phyloP scores from a whole-genome alignment of 37 sponge, comb jelly and placozoan genomes.

The Theonella swinhoei region DNA sequence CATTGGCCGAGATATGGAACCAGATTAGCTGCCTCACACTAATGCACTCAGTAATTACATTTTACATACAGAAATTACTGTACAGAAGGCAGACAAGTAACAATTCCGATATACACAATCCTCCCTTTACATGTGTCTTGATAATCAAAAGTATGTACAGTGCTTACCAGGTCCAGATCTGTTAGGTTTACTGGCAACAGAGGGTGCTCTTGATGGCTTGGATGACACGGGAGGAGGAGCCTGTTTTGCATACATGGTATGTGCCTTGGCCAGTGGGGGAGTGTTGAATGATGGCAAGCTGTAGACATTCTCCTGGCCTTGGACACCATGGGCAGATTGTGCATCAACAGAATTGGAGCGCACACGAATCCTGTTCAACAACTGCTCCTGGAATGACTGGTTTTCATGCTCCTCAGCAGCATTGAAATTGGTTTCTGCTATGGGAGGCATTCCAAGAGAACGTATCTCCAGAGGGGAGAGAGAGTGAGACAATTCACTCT shows the following conservation, averaged over 20 bases:
- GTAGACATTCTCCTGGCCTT: background rate
- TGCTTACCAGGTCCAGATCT: too few species aligned
- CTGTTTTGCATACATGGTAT: background rate
- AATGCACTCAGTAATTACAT: too few species aligned
- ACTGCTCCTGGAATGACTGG: slow-evolving; percentile 28
- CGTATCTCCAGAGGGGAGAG: slow-evolving; percentile 35
- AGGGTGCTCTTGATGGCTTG: background rate
- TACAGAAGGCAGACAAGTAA: slow-evolving; percentile 8
- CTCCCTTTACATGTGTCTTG: too few species aligned
- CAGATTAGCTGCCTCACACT: too few species aligned
- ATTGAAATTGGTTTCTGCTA: slow-evolving; percentile 9
- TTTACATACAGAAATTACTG: background rate
- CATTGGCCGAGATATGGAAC: too few species aligned
- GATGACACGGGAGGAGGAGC: slow-evolving; percentile 3
- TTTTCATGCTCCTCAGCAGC: background rate
- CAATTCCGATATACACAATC: slow-evolving; percentile 8
- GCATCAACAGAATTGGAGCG: background rate
- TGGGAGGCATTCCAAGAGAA: slow-evolving; percentile 14
- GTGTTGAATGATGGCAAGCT: background rate
- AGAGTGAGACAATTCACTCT: slow-evolving; percentile 5
- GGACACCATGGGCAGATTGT: background rate
- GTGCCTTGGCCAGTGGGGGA: background rate
- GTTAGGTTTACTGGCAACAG: slow-evolving; percentile 31
- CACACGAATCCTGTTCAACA: background rate
- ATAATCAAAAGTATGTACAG: too few species aligned